A percentile compares a stretch with the other conserved stretches of the same genome.
Conservation (phyloP, 2,797 vertebrate species). For the Enteromius fasciolatus region DNA sequence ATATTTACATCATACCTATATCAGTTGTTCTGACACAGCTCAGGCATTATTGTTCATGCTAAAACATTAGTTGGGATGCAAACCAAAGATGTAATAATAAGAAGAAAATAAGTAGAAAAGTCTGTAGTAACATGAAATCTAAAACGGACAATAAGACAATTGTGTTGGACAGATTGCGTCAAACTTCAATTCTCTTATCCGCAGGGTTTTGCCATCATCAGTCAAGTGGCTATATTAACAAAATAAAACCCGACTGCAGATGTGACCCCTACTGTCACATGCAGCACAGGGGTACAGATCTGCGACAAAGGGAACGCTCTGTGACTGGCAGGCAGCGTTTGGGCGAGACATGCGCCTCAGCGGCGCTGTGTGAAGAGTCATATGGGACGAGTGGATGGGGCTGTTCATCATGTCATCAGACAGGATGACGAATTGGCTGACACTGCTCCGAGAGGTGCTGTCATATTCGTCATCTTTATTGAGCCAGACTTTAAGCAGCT, state of each 20-base stretch:
- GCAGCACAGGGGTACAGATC: slow-evolving; percentile 25
- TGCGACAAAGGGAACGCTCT: slow-evolving; percentile 54
- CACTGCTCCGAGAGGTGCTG: slow-evolving; percentile 75
- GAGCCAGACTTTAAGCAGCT: slow-evolving; percentile 60
- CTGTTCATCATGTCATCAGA: slow-evolving; percentile 76
- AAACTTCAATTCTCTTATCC: neutral
- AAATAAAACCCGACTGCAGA: slow-evolving; percentile 34
- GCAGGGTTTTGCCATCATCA: slow-evolving; percentile 29
- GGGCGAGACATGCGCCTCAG: slow-evolving; percentile 57
- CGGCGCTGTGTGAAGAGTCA: slow-evolving; percentile 69
- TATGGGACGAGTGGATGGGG: slow-evolving; percentile 65
- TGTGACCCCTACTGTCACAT: slow-evolving; percentile 39
- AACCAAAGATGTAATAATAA: neutral
- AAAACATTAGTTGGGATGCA: neutral
- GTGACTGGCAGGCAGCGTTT: slow-evolving; percentile 65
- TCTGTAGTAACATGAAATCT: neutral
- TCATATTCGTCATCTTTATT: slow-evolving; percentile 78
- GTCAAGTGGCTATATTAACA: slow-evolving; percentile 32
- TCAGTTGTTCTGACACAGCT: slow-evolving; percentile 5
- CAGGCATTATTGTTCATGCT: neutral
- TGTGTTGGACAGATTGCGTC: slow-evolving; percentile 8
- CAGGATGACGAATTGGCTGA: slow-evolving; percentile 79
- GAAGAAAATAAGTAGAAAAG: neutral
- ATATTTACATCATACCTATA: neutral
- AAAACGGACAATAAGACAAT: neutral